Evolutionary conservation across 2,888 invertebrate species (phyloP).

Genomic region (Drosophila phalerata): DNA sequence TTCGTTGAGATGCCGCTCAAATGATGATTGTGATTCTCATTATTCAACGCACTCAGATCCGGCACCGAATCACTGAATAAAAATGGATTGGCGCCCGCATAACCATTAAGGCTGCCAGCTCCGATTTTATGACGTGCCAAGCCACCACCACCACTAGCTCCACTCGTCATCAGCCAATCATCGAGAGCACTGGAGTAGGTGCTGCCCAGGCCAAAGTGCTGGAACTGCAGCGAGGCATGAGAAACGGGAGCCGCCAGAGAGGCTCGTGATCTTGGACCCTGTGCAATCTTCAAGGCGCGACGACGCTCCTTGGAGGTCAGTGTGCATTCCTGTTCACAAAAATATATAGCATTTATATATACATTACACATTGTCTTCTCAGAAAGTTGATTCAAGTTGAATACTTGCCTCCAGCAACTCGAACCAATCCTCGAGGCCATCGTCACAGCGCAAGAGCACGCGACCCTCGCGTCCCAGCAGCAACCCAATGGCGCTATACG

Average conservation of each 20-base stretch:
- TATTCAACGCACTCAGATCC: slow-evolving; percentile 84
- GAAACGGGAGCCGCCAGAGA: slow-evolving; percentile 85
- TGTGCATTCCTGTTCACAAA: slow-evolving; percentile 87
- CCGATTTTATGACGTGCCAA: slow-evolving; percentile 86
- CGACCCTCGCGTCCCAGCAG: slow-evolving; percentile 86
- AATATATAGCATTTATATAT: neutral
- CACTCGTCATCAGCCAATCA: slow-evolving; percentile 86
- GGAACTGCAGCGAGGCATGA: slow-evolving; percentile 84
- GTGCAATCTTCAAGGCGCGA: slow-evolving; percentile 86
- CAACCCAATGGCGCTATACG: slow-evolving; percentile 88
- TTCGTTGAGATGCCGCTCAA: slow-evolving; percentile 84
- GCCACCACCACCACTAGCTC: slow-evolving; percentile 83
- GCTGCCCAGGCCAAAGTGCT: slow-evolving; percentile 85
- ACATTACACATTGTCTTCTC: neutral
- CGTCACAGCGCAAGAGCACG: slow-evolving; percentile 85
- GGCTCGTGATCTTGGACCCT: slow-evolving; percentile 85
- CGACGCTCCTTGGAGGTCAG: slow-evolving; percentile 88
- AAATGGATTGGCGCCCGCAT: slow-evolving; percentile 84
- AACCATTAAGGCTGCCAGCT: slow-evolving; percentile 82
- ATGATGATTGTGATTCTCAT: slow-evolving; percentile 84
- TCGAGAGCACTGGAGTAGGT: slow-evolving; percentile 87
- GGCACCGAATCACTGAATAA: slow-evolving; percentile 85
- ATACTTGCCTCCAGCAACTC: slow-evolving; percentile 87
- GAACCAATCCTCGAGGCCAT: slow-evolving; percentile 89
- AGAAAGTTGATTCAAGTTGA: neutral